phyloP scores from a whole-genome alignment of 2,113 vertebrate species.

The Nematolebias whitei region DNA sequence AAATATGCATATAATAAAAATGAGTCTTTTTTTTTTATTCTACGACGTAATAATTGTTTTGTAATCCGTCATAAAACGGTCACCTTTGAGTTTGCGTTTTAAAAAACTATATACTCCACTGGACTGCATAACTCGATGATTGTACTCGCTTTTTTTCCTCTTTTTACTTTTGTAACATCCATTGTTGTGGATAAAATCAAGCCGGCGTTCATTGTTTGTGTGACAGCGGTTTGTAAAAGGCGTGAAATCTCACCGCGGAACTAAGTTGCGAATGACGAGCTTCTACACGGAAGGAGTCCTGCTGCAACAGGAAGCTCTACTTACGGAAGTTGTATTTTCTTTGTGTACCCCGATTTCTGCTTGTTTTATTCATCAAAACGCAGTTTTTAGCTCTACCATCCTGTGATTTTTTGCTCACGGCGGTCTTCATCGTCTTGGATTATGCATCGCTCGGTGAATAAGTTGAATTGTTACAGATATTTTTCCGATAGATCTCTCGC shows the following conservation, averaged over 20 bases:
- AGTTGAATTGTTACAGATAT: constrained; percentile 22
- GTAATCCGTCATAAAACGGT: constrained; percentile 9
- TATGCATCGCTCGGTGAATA: constrained; percentile 68
- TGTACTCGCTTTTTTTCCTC: background rate
- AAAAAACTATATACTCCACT: background rate
- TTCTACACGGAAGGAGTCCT: constrained; percentile 66
- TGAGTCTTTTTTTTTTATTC: background rate
- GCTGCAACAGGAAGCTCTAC: constrained; percentile 80
- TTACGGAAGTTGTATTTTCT: constrained; percentile 85
- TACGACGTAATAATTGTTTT: constrained; percentile 18
- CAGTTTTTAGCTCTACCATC: constrained; percentile 46
- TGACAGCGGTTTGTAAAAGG: constrained; percentile 35
- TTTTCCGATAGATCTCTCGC: constrained; percentile 21
- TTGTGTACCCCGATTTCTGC: constrained; percentile 84
- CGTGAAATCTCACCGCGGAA: constrained; percentile 71
- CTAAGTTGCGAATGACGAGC: constrained; percentile 54
- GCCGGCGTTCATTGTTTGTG: constrained; percentile 38
- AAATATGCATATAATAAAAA: background rate
- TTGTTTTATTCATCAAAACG: constrained; percentile 79
- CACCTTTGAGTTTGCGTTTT: background rate
- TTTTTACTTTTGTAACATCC: background rate
- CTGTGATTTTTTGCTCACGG: constrained; percentile 12
- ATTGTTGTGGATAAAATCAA: background rate
- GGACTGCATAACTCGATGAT: too few relatives aligned
- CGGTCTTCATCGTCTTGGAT: constrained; percentile 39